phyloP scores from a whole-genome alignment of 2,888 invertebrate genomes.

The Eilema griseolum region DNA sequence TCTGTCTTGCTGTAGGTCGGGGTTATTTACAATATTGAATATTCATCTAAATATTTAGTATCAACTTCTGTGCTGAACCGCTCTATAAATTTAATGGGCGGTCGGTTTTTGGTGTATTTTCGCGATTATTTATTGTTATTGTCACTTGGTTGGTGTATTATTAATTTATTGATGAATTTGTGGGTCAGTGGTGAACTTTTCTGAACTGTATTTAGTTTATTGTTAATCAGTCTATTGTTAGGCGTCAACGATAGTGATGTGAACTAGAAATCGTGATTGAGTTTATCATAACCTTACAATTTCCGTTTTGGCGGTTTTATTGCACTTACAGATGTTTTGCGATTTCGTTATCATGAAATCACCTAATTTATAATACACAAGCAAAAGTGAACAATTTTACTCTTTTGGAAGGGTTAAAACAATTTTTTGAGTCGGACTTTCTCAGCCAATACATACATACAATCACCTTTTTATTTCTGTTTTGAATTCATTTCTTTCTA shows the following conservation, averaged over 20 bases:
- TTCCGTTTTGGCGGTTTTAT: neutral
- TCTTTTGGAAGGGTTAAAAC: too few relatives aligned
- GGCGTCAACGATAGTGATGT: neutral
- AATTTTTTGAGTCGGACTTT: too few relatives aligned
- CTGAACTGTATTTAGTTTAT: constrained; percentile 1
- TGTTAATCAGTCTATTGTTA: neutral
- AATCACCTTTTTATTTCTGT: too few relatives aligned
- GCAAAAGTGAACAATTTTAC: too few relatives aligned
- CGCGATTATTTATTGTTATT: constrained; percentile 60
- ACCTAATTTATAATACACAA: too few relatives aligned
- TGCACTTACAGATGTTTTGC: neutral
- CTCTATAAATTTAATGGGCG: constrained; percentile 58
- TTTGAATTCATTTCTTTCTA: too few relatives aligned
- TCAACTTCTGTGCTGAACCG: constrained; percentile 48
- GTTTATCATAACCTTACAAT: neutral
- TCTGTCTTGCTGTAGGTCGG: constrained; percentile 78
- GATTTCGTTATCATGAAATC: neutral
- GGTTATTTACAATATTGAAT: constrained; percentile 81
- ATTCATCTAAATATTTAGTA: constrained; percentile 69
- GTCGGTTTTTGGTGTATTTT: constrained; percentile 59
- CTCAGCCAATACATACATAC: too few relatives aligned
- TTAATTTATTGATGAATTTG: constrained; percentile 47
- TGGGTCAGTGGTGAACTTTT: constrained; percentile 18
- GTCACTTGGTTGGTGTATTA: constrained; percentile 52
- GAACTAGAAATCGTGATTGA: neutral